These are phyloP conservation scores for Eptesicus fuscus DNA, from an alignment of 2,113 vertebrate genomes.

Conservation along the genomic window DNA sequence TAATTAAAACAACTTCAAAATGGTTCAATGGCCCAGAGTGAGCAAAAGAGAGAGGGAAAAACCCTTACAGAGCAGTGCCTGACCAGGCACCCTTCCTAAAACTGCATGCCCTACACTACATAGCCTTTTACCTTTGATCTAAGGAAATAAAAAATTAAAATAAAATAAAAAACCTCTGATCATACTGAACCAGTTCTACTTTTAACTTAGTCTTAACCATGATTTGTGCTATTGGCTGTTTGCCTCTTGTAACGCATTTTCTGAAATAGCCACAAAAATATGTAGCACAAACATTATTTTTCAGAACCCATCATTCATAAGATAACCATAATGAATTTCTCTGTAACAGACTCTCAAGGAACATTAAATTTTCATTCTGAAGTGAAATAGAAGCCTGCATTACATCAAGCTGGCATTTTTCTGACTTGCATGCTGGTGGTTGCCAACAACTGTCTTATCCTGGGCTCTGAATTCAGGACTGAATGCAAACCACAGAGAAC, in stretches of 20 bases:
- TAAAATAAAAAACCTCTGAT: neutral
- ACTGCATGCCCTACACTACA: neutral
- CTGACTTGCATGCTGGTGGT: slow-evolving; percentile 37
- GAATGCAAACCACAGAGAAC: slow-evolving; percentile 31
- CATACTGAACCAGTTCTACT: slow-evolving; percentile 25
- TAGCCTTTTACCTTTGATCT: slow-evolving; percentile 20
- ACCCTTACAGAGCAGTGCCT: neutral
- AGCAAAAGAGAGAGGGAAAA: neutral
- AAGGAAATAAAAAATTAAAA: slow-evolving; percentile 6
- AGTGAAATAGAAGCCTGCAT: slow-evolving; percentile 63
- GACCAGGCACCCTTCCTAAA: neutral
- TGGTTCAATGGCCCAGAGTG: neutral
- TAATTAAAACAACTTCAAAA: slow-evolving; percentile 5
- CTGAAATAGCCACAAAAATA: slow-evolving; percentile 64
- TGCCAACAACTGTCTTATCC: slow-evolving; percentile 48
- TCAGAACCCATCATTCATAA: slow-evolving; percentile 66
- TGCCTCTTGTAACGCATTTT: slow-evolving; percentile 59
- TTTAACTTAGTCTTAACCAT: slow-evolving; percentile 20
- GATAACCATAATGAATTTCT: slow-evolving; percentile 63
- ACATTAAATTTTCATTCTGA: slow-evolving; percentile 64
- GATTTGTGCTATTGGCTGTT: slow-evolving; percentile 27
- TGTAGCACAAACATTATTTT: slow-evolving; percentile 57
- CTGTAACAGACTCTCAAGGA: slow-evolving; percentile 52
- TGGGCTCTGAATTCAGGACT: neutral
- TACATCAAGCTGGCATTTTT: slow-evolving; percentile 65